Conservation (phyloP, 2,888 invertebrate genomes). For the Hofmannophila pseudospretella region DNA sequence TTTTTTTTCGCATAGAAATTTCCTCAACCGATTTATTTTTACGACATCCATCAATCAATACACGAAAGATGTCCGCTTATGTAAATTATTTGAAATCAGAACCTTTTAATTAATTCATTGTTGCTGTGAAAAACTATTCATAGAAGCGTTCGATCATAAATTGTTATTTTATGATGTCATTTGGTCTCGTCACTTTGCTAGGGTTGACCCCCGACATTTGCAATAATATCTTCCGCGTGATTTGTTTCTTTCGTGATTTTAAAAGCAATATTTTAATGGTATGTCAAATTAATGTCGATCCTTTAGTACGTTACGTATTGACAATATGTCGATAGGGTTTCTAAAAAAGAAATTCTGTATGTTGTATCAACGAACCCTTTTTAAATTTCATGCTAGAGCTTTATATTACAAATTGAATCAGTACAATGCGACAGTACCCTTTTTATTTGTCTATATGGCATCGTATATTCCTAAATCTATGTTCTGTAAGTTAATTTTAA, state of each 20-base stretch:
- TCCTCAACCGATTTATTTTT: conserved; percentile 41
- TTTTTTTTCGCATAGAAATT: conserved; percentile 35
- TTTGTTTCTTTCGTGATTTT: conserved; percentile 53
- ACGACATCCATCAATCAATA: conserved; percentile 68
- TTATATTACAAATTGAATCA: conserved; percentile 71
- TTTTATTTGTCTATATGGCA: conserved; percentile 35
- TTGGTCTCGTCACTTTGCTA: conserved; percentile 17
- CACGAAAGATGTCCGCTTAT: conserved; percentile 39
- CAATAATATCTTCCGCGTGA: conserved; percentile 62
- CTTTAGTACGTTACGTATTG: conserved; percentile 59
- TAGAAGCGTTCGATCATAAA: conserved; percentile 44
- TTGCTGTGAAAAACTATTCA: conserved; percentile 29
- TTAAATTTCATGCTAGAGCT: conserved; percentile 63
- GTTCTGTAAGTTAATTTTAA: conserved; percentile 44
- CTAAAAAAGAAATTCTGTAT: conserved; percentile 33
- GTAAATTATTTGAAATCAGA: conserved; percentile 42
- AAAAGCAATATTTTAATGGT: conserved; percentile 73
- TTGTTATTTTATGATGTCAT: conserved; percentile 54
- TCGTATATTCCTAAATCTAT: conserved; percentile 38
- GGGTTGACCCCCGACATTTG: conserved; percentile 45
- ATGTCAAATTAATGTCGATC: conserved; percentile 73
- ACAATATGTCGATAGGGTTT: conserved; percentile 72
- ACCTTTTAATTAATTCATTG: conserved; percentile 60
- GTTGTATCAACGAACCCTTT: conserved; percentile 64
- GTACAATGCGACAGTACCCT: conserved; percentile 44